phyloP scores from a whole-genome alignment of 2,113 vertebrate genomes.

The Scophthalmus maximus region DNA sequence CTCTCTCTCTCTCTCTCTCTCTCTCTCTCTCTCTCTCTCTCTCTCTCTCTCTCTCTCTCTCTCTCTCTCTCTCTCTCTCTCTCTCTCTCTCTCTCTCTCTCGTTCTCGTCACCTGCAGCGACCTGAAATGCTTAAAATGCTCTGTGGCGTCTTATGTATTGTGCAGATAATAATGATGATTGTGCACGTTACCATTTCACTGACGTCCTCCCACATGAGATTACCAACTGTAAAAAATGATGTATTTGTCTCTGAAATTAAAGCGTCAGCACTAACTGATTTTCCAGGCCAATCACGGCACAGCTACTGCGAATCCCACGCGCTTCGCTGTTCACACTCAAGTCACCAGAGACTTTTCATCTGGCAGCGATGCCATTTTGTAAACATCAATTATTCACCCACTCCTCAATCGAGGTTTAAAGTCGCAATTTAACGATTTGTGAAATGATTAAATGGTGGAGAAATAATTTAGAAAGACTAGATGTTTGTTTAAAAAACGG shows the following conservation, averaged over 20 bases:
- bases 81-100: too few relatives aligned
- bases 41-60: too few relatives aligned
- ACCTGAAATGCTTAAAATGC: constrained; percentile 9
- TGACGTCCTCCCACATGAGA: constrained; percentile 21
- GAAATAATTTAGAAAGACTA: not conserved
- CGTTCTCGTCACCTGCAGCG: constrained; percentile 22
- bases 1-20: too few relatives aligned
- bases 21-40: too few relatives aligned
- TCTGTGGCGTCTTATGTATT: constrained; percentile 5
- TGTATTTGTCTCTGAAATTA: not conserved
- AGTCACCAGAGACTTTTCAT: not conserved
- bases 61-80: too few relatives aligned
- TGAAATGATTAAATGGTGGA: not conserved
- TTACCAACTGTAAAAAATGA: constrained; percentile 1
- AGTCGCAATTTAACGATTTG: not conserved
- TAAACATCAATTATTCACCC: constrained; percentile 4
- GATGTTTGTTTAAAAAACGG: not conserved
- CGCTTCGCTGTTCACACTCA: too few relatives aligned
- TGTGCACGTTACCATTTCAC: constrained; percentile 2
- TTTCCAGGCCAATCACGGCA: not conserved
- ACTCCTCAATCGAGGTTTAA: not conserved
- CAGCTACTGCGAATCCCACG: not conserved
- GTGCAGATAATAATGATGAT: constrained; percentile 24
- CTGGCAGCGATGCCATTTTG: not conserved
- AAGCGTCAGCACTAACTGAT: not conserved